phyloP scores from a whole-genome alignment of 2,888 invertebrate genomes.

The Dromius quadrimaculatus region DNA sequence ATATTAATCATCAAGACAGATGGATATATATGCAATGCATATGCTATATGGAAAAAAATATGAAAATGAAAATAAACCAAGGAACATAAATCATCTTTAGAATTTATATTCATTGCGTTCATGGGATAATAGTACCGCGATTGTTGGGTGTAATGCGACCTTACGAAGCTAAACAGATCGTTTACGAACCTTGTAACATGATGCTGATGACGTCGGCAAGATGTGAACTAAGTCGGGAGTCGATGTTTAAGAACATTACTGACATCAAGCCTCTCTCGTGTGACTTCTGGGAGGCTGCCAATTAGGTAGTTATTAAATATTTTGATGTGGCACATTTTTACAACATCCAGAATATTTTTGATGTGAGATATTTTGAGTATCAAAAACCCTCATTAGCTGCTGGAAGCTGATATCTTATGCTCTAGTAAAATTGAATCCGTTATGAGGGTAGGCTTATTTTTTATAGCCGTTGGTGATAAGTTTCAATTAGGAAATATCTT shows the following conservation, averaged over 20 bases:
- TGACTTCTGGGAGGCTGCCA: constrained; percentile 27
- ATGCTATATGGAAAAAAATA: constrained; percentile 26
- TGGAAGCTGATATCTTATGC: not conserved
- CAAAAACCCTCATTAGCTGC: constrained; percentile 18
- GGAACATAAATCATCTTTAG: constrained; percentile 43
- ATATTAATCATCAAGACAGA: constrained; percentile 43
- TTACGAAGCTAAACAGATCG: constrained; percentile 31
- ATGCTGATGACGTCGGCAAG: constrained; percentile 14
- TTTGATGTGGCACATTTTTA: constrained; percentile 37
- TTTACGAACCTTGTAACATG: constrained; percentile 9
- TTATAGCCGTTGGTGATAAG: not conserved
- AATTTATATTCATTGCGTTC: constrained; percentile 45
- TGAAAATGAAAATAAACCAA: constrained; percentile 38
- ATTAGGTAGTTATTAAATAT: constrained; percentile 35
- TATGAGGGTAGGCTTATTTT: constrained; percentile 15
- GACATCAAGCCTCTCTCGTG: constrained; percentile 5
- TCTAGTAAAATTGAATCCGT: not conserved
- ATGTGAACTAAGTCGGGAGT: not conserved
- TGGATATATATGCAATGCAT: constrained; percentile 34
- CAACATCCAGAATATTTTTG: constrained; percentile 27
- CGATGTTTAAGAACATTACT: too few relatives aligned
- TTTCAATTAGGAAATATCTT: too few relatives aligned
- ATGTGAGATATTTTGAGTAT: constrained; percentile 21
- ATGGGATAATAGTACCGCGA: constrained; percentile 23
- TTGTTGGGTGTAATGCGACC: constrained; percentile 26